Base-by-base conservation (phyloP, 2,797 vertebrate genomes). In the Trachops cirrhosus region DNA sequence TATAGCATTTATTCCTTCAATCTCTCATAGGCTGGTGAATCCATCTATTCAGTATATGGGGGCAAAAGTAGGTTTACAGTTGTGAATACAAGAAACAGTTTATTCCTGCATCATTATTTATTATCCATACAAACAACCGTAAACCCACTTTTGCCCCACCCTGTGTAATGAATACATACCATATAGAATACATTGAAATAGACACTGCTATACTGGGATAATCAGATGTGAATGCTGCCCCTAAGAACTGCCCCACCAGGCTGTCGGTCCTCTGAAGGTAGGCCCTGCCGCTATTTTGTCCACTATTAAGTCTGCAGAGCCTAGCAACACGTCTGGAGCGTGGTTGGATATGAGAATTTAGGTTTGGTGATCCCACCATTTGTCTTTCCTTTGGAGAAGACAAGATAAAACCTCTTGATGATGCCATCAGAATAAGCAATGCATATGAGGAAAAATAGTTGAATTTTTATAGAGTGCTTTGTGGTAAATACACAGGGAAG, bases 321-420 rank as follows among this genome's bases (percentile, higher is more conserved):
- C 2, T 44, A 77, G 41, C 44, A 93, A 97, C 85, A 93, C 34
- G 41, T 73, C 94, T 97, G 48, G 62, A 94, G 97, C 52, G 86
- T 39, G 21, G 50, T 1, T 54, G 5, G 24, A 54, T 89, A 5
- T 52, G 52, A 50, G 26, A 32, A 52, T 44, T 57, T n/a, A 64
- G 18, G 4, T 39, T 71, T 84, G 32, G 8, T 29, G 26, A 75
- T 32, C 15, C 9, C 64, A 68, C 0, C 9, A 12, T 12, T 57
- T 24, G 11, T 9, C 37, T 94, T 79, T 93, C 15, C 9, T 73
- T 74, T 75, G 41, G 7, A 67, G 62, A 21, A 94, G 5, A 50
- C 9, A 67, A 26, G 18, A 46, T 77, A 41, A 78, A 89, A 83
- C 8, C 3, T 68, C 9, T 46, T 75, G 4, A 21, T 34, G 32